Evolutionary conservation across 2,113 vertebrate genomes (phyloP).

Genomic region (Eurypyga helias): DNA sequence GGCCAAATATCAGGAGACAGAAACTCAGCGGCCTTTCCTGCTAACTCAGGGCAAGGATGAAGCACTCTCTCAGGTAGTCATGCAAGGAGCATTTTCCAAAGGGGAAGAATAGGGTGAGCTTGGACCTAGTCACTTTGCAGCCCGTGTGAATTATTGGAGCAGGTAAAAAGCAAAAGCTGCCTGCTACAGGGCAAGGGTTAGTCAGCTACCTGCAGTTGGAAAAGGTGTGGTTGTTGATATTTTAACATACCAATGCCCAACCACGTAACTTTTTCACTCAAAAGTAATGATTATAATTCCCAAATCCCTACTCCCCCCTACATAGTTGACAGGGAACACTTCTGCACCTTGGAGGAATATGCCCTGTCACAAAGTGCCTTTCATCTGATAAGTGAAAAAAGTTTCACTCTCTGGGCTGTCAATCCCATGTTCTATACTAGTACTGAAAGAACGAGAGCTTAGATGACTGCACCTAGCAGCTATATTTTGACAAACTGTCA

Average conservation of each 20-base stretch:
- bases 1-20: not conserved
- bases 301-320: not conserved
- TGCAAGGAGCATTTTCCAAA: not conserved
- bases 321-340: not conserved
- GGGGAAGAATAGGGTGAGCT: not conserved
- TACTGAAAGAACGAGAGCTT: not conserved
- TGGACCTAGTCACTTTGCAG: not conserved
- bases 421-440: not conserved
- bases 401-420: not conserved
- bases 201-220: not conserved
- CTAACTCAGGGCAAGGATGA: not conserved
- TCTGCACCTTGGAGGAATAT: not conserved
- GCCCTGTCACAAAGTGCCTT: not conserved
- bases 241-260: not conserved
- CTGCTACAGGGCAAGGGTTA: not conserved
- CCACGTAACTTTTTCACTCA: not conserved
- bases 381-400: not conserved
- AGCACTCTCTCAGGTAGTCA: not conserved
- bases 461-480: not conserved
- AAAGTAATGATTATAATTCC: not conserved
- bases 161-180: not conserved
- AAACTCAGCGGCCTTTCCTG: not conserved
- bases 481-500: constrained; percentile 40
- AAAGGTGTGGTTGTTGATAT: not conserved
- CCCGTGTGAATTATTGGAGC: not conserved